Conservation (phyloP, 2,797 vertebrate species). For the Cyclopterus lumpus region DNA sequence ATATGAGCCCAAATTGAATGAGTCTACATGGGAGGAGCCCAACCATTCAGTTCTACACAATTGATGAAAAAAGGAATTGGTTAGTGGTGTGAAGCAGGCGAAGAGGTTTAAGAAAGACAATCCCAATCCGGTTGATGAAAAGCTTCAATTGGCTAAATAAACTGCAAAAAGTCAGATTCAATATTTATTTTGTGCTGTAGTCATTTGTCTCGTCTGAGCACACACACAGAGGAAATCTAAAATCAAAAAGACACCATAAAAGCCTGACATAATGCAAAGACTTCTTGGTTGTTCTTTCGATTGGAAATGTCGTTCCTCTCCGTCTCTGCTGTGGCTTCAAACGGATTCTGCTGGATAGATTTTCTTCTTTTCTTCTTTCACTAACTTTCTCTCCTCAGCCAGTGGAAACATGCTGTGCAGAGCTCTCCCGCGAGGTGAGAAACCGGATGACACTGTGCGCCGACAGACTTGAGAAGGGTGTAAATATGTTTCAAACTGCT, state of each 20-base stretch:
- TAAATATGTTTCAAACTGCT: constrained; percentile 58
- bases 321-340: constrained; percentile 29
- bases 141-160: background rate
- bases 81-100: constrained; percentile 3
- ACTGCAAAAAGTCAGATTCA: background rate
- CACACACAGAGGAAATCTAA: background rate
- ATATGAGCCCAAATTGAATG: constrained; percentile 38
- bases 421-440: constrained; percentile 32
- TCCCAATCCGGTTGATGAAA: background rate
- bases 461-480: constrained; percentile 40
- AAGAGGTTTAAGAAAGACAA: constrained; percentile 3
- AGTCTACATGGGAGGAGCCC: constrained; percentile 22
- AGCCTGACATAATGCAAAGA: background rate
- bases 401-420: constrained; percentile 32
- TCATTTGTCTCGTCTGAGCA: background rate
- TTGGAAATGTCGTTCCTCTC: constrained; percentile 11
- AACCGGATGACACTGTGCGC: constrained; percentile 35
- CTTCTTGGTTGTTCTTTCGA: constrained; percentile 18
- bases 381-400: constrained; percentile 48
- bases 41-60: background rate
- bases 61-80: background rate
- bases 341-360: constrained; percentile 34
- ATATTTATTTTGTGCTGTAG: background rate
- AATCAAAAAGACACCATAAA: constrained; percentile 14
- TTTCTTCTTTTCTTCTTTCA: constrained; percentile 42